Conservation (phyloP, 2,797 vertebrate species). For the Heterohyrax brucei region DNA sequence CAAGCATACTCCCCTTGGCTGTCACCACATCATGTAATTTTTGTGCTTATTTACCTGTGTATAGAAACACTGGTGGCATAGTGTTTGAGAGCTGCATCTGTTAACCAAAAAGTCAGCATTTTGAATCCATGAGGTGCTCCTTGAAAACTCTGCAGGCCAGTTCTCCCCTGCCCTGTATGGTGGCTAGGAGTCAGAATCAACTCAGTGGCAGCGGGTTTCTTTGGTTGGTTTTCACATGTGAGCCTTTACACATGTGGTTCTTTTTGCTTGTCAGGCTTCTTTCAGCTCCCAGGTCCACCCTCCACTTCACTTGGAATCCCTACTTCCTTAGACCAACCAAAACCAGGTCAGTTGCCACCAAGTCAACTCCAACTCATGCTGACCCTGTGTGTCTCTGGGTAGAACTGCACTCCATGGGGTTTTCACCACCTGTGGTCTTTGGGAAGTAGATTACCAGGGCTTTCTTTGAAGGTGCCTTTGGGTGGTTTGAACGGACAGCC, state of each 20-base stretch:
- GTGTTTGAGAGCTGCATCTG: no score
- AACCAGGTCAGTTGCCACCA: background rate
- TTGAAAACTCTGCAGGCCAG: no score
- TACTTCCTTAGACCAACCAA: background rate
- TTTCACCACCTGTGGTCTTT: background rate
- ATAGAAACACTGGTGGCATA: no score
- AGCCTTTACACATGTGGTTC: background rate
- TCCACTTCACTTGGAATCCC: background rate
- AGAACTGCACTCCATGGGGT: background rate
- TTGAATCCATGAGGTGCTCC: no score
- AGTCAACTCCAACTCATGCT: background rate
- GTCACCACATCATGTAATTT: rapidly evolving
- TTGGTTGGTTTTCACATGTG: no score
- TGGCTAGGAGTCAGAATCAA: no score
- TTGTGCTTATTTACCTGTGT: no score
- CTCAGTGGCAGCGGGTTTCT: no score
- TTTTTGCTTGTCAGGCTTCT: background rate
- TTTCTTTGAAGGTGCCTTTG: background rate
- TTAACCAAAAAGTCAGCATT: no score
- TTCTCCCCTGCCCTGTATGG: no score
- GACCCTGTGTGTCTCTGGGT: background rate
- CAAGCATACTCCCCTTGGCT: no score
- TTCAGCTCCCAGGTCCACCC: background rate
- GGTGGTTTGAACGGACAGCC: background rate
- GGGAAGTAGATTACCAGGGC: background rate